Conservation (phyloP, 2,797 vertebrate genomes). For the Xerus rutilus region DNA sequence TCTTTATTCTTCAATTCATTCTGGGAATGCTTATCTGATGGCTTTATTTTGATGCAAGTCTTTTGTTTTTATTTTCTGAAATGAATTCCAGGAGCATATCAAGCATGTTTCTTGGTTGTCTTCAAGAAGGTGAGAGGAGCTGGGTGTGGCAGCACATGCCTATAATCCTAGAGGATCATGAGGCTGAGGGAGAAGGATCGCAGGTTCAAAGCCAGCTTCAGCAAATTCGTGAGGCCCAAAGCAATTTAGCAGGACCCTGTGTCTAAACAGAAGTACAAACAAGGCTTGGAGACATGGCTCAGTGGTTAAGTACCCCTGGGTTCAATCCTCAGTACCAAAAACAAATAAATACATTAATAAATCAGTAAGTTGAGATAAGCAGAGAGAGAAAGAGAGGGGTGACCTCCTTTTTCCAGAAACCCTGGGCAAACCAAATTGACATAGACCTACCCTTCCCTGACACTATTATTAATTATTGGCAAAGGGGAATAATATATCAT, state of each 20-base stretch:
- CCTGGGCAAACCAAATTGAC: background rate
- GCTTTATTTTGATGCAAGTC: conserved; percentile 30
- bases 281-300: too few relatives aligned
- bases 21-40: background rate
- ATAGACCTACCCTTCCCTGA: background rate
- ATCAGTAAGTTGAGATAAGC: too few relatives aligned
- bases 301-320: too few relatives aligned
- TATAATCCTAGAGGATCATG: too few relatives aligned
- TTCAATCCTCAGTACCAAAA: too few relatives aligned
- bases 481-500: background rate
- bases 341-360: too few relatives aligned
- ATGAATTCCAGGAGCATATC: background rate
- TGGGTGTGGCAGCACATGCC: too few relatives aligned
- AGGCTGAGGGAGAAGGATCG: too few relatives aligned
- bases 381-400: background rate
- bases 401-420: background rate
- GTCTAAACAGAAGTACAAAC: too few relatives aligned
- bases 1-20: background rate
- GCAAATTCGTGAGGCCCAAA: too few relatives aligned
- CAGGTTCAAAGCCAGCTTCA: too few relatives aligned
- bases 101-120: background rate
- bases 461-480: background rate
- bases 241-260: too few relatives aligned
- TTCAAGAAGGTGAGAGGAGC: background rate
- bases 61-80: background rate